Evolutionary conservation across 1,140 invertebrate species (phyloP).

Genomic region (Hyphantria cunea): DNA sequence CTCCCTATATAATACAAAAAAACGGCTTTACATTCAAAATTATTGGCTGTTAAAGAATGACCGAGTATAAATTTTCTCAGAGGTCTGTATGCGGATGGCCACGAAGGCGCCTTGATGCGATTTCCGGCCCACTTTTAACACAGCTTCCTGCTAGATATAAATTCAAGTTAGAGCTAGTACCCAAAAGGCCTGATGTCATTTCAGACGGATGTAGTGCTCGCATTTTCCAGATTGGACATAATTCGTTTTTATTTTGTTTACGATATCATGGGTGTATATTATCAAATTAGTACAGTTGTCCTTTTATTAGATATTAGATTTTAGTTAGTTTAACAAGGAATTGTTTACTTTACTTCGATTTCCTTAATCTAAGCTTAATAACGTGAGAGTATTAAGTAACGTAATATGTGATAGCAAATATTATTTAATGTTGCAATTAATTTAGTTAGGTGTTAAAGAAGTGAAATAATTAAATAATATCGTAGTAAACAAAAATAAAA

Average conservation of each 20-base stretch:
- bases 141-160: constrained; percentile 68
- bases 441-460: no score
- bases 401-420: no score
- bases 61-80: constrained; percentile 43
- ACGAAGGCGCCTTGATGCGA: constrained; percentile 72
- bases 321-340: no score
- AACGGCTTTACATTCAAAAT: constrained; percentile 17
- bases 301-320: no score
- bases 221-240: constrained; percentile 27
- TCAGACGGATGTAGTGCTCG: constrained; percentile 19
- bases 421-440: no score
- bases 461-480: no score
- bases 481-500: no score
- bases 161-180: constrained; percentile 62
- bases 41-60: constrained; percentile 25
- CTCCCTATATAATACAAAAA: no score
- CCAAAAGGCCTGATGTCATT: constrained; percentile 16
- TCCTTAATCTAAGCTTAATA: no score
- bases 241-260: constrained; percentile 22
- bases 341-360: no score
- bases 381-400: no score
- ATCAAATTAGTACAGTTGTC: neutral
- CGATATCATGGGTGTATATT: constrained; percentile 3
- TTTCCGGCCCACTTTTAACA: constrained; percentile 73
- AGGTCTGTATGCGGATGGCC: constrained; percentile 44